Conservation (phyloP, 2,797 vertebrate species). For the Darevskia mixta region DNA sequence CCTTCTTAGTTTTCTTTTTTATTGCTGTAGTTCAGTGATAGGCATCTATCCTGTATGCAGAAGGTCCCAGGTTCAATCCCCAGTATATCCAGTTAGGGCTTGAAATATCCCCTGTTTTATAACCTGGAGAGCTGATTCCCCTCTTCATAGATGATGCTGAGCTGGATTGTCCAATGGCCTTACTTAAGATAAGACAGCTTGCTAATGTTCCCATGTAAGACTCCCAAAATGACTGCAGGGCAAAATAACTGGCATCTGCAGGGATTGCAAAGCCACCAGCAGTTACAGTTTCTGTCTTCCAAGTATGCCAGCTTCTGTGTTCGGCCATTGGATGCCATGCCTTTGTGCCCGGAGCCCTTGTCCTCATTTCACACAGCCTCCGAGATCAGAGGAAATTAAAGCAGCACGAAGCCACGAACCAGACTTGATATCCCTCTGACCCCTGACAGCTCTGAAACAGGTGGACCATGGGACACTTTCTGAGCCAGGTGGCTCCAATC, state of each 20-base stretch:
- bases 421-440: neutral
- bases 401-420: neutral
- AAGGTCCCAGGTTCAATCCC: too few relatives aligned
- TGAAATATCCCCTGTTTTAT: too few relatives aligned
- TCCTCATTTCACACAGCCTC: neutral
- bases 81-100: too few relatives aligned
- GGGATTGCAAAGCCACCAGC: too few relatives aligned
- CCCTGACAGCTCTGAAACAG: neutral
- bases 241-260: neutral
- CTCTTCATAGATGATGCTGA: too few relatives aligned
- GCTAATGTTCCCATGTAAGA: neutral
- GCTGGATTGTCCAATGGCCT: too few relatives aligned
- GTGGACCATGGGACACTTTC: neutral
- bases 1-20: too few relatives aligned
- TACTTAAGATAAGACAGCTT: too few relatives aligned
- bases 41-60: too few relatives aligned
- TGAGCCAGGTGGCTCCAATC: slow-evolving; percentile 42
- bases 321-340: too few relatives aligned
- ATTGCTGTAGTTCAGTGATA: too few relatives aligned
- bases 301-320: neutral
- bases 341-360: neutral
- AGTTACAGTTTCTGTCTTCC: neutral
- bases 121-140: too few relatives aligned
- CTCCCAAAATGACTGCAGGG: neutral
- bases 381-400: slow-evolving; percentile 25